Evolutionary conservation across 1,140 invertebrate genomes (phyloP), one percentile per base, ranked within the genome.

Genomic region (Cherax destructor): DNA sequence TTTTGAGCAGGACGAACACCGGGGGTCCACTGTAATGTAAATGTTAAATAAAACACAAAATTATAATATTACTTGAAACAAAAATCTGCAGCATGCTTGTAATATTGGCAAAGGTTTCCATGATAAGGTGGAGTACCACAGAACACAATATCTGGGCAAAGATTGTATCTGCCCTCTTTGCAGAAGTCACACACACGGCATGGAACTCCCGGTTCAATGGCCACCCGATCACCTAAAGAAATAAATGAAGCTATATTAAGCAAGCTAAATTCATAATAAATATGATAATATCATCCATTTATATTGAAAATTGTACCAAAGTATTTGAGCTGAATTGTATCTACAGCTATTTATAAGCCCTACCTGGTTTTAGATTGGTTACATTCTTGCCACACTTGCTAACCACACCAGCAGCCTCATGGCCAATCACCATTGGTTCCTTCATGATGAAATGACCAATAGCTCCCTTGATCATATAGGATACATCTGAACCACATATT

Each of bases 401-500:
- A 16, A 98, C 96, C 47, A 96, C 95, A 18, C 97, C 98, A 4
- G 97, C 96, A 4, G 97, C 96, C 95, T 99, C 98, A 94, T 99
- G 98, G 0, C 98, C 98, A 93, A 99, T 96, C 74, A 98, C 96
- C 97, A 99, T 98, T 13, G 98, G 97, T 92, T 96, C 95, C 79
- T 96, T 96, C 0, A 99, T 95, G 21, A 98, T 95, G 94, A 98
- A 99, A 93, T 97, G 95, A 0, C 97, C 98, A 94, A 98, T 99
- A 50, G 95, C 94, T n/a, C 98, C 98, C 92, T 96, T 94, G 3
- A 96, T 96, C 94, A 98, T 96, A 95, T 99, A 99, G 94, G 98
- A 98, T 5, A 99, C 97, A 95, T 99, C 98, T 1, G 98, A 99
- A 0, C 98, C 98, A 94, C 99, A 99, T 92, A 99, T 99, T 65